Base-by-base conservation (phyloP, 2,888 invertebrate species). In the Crematogaster levior region DNA sequence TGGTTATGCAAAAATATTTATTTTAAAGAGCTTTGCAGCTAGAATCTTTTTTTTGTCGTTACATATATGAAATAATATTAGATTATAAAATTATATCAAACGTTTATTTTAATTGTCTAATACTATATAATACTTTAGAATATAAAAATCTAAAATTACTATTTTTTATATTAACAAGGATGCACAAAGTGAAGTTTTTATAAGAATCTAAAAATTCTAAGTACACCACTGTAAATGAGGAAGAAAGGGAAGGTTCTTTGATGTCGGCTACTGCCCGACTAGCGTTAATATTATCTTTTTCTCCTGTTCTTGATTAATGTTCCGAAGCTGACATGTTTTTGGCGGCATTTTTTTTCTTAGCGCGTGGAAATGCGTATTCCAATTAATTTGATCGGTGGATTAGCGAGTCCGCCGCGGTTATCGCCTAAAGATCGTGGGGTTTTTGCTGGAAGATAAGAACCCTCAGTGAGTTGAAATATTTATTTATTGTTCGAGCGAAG, bases 171-270 rank as follows among this genome's bases (percentile, higher is more conserved):
- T 30, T 46, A 48, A 27, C 9, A 27, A 63, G 43, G 6, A 6
- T 51, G n/a, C n/a, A n/a, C n/a, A 51, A 75, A 48, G 24, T 46
- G 0, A 24, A 24, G 30, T 34, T 75, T 53, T 1, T 4, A 3
- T n/a, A 40, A 75, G 5, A 56, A n/a, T 56, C 15, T 12, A 34
- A 43, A 68, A 34, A 21, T 66, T 43, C 30, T 1, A 34, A 66
- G 15, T 77, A 66, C 56, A 27, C 1, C 10, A 56, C 77, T 66
- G 37, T 10, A 40, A 58, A 53, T 6, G 27, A 34, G 48, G 21
- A 34, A 6, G n/a, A 27, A 56, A 61, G 48, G 63, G 24, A n/a
- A 58, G 12, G 65, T 77, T 72, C 82, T 86, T 86, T 86, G 77
- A 82, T 82, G 79, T 75, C 43, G 24, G 5, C 10, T 30, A 66